Evolutionary conservation across 2,888 invertebrate species (phyloP), one percentile per base, ranked within the genome.

Genomic region (Deilephila porcellus): DNA sequence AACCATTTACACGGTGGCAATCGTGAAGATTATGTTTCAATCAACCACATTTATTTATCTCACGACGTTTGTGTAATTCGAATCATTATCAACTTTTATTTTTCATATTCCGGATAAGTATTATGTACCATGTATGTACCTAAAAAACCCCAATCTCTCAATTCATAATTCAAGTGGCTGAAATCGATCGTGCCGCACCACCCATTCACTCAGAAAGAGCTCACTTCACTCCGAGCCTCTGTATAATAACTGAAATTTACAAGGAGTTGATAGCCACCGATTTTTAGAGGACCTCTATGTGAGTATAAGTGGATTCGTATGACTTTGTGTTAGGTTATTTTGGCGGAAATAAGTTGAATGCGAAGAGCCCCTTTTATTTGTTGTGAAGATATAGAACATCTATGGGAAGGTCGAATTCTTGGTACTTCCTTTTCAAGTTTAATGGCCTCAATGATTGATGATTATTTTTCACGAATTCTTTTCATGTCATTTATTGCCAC

Each of bases 161-260:
- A n/a, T 56, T 56, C n/a, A 56, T 56, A 56, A n/a, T n/a, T n/a
- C 56, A n/a, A 56, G 19, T 56, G 56, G 56, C 19, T n/a, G 56
- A n/a, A 56, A 56, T 56, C 56, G 56, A 56, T 56, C 56, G 56
- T n/a, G 56, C 56, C n/a, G 17, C 56, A 56, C 56, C 56, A n/a
- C 56, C 56, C 56, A 56, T 56, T 56, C 56, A 56, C n/a, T 56
- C 56, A 6, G 56, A n/a, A n/a, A 56, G 56, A n/a, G n/a, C 56
- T 5, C 5, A 56, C 56, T 56, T 14, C 19, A 56, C 56, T 56
- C 56, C 19, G 56, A n/a, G 7, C 56, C 19, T 56, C 19, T 56
- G n/a, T 56, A 56, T n/a, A 56, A n/a, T 56, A n/a, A 6, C 19
- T n/a, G 17, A 17, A 45, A 56, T n/a, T 56, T 56, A 19, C n/a